Evolutionary conservation across 2,797 vertebrate species (phyloP), one percentile per base, ranked within the genome.

Genomic region (Antennarius maculatus): DNA sequence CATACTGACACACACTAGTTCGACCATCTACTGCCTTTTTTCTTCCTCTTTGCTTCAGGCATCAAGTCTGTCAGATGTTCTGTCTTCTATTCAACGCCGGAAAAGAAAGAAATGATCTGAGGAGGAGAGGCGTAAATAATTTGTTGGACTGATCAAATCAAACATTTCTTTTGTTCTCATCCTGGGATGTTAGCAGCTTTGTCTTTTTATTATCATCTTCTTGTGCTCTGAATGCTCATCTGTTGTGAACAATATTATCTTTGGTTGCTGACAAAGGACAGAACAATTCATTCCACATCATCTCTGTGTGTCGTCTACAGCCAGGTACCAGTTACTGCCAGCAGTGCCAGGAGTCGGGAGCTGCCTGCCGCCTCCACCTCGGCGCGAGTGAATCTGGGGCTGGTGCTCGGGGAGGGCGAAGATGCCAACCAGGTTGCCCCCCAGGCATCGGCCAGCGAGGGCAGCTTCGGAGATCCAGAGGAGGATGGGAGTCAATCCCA

Each of bases 301-400:
- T 56, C 18, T 74, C 47, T 77, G 15, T 76, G n/a, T 86, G 27
- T 87, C 54, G 54, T 76, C 64, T 93, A 70, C 91, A 98, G 97
- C 93, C 95, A 93, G 65, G 89, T 94, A 83, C 93, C 94, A 8
- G 91, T 79, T 43, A 91, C 93, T 47, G 82, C 86, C 2, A 82
- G 85, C 18, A 87, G 92, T 31, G 82, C 88, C 1, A 87, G 86
- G 1, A 87, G 92, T 69, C 89, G 87, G 54, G 93, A 94, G 59
- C 10, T 85, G 66, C 91, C 92, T 31, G 79, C 82, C 46, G 74
- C 89, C 72, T 89, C 92, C 74, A 83, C 89, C 46, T 92, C 94
- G 46, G 73, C 89, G 78, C 92, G 79, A 82, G 92, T 87, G 86
- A 94, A 90, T 83, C 82, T 88, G 69, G 84, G 83, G 1, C 86